Evolutionary conservation across 2,797 vertebrate genomes (phyloP).

Genomic region (Micropoecilia bifurca): DNA sequence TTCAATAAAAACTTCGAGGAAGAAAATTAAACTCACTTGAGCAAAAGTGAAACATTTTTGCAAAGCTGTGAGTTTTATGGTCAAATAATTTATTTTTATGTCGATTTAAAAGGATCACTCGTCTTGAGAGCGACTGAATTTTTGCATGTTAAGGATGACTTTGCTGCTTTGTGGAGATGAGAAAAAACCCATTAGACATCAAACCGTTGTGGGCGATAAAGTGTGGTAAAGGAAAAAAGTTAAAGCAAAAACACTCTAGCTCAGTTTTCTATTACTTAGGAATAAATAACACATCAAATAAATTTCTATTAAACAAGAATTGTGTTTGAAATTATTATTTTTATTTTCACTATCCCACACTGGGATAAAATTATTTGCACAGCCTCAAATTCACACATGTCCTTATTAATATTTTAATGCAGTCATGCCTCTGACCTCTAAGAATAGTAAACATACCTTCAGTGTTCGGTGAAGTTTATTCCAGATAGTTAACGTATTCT

Average conservation of each 20-base stretch:
- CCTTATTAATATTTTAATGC: not conserved
- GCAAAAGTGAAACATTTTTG: not conserved
- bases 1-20: constrained; percentile 12
- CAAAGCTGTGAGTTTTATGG: not conserved
- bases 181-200: not conserved
- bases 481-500: not conserved
- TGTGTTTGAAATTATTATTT: not conserved
- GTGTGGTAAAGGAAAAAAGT: not conserved
- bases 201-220: not conserved
- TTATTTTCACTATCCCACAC: not conserved
- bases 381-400: not conserved
- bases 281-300: not conserved
- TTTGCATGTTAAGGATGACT: not conserved
- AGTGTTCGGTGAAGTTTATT: not conserved
- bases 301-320: not conserved
- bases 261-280: not conserved
- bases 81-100: not conserved
- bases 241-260: not conserved
- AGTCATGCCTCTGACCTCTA: not conserved
- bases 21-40: constrained; percentile 4
- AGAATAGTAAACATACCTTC: not conserved
- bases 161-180: not conserved
- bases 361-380: not conserved
- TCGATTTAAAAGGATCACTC: not conserved
- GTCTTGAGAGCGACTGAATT: not conserved